Evolutionary conservation across 2,888 invertebrate genomes (phyloP), one percentile per base, ranked within the genome.

Genomic region (Pseudolycoriella hygida): DNA sequence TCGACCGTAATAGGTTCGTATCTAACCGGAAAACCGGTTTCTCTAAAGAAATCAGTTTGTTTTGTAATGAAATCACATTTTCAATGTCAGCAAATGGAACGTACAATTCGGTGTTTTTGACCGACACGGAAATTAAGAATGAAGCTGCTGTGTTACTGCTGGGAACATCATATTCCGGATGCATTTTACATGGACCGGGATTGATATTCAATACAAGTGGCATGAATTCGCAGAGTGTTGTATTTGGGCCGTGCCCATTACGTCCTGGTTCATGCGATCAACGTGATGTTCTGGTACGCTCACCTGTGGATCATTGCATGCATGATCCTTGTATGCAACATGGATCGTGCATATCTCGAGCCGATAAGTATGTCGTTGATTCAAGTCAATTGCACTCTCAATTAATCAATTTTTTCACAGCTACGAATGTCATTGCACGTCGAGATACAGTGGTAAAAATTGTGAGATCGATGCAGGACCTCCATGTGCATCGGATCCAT

Each of bases 141-240:
- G 76, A 74, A 53, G 78, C 78, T 51, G 78, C 80, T 18, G 76
- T 80, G 50, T 67, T 87, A 53, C 75, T 82, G 51, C 76, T 89
- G 49, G 88, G 88, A 42, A 80, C 80, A 60, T 75, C 78, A 53
- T 87, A 84, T 68, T 76, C 76, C 56, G 89, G 88, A 50, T 89
- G 89, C 62, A 72, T 89, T 49, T 72, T 80, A 54, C 84, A 88
- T 68, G 88, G 88, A 1, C 88, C 88, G n/a, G 82, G 84, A 50
- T 71, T 89, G 37, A 76, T 82, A 56, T 86, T 88, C 63, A 76
- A 78, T 59, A 63, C 71, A 15, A 70, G 72, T 50, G 66, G 73
- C 47, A 71, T 79, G 51, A 70, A 75, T 54, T 70, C 71, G 43
- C 72, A 74, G 53, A 80, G 81, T 57, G 82, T 83, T 2, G 62